phyloP scores from a whole-genome alignment of 37 sponge, comb jelly and placozoan species.

The Chondrosia reniformis region DNA sequence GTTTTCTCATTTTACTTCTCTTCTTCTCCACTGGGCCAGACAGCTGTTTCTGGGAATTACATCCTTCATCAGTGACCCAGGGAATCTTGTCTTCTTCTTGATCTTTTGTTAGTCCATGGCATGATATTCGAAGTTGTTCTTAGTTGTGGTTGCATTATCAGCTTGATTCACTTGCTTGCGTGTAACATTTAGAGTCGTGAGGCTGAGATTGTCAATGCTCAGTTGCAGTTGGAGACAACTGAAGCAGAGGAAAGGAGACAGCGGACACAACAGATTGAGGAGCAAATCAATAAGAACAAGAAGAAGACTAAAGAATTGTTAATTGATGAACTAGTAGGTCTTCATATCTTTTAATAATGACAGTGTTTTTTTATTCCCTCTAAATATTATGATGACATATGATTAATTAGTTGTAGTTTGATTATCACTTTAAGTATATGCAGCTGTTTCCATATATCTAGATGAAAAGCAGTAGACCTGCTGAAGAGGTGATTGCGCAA shows the following conservation, averaged over 20 bases:
- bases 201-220: constrained; percentile 20
- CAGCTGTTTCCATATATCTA: too few relatives aligned
- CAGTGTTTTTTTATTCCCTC: too few relatives aligned
- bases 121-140: neutral
- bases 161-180: neutral
- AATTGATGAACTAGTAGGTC: constrained; percentile 65
- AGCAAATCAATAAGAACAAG: constrained; percentile 24
- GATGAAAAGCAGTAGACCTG: neutral
- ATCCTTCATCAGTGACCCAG: too few relatives aligned
- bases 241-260: constrained; percentile 45
- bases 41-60: too few relatives aligned
- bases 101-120: too few relatives aligned
- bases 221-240: constrained; percentile 21
- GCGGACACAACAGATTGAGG: constrained; percentile 21
- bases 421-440: too few relatives aligned
- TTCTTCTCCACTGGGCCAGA: too few relatives aligned
- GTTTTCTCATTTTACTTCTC: too few relatives aligned
- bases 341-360: neutral
- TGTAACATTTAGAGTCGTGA: constrained; percentile 24
- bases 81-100: too few relatives aligned
- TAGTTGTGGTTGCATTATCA: neutral
- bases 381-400: neutral
- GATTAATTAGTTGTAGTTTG: neutral
- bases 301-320: constrained; percentile 61
- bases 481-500: neutral